Conservation (phyloP, 2,113 vertebrate species). For the western clawed frog (Xenopus tropicalis) region UCB_Xtro_10.0 CM004448.2:125248001-125248500, state of each 20-base stretch:
- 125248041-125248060: too few species aligned
- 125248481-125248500: constrained; percentile 11
- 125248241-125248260: neutral
- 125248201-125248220: too few species aligned
- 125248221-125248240: constrained; percentile 19
- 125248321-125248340: constrained; percentile 17
- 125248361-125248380: constrained; percentile 28
- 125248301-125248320: constrained; percentile 28
- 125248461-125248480: constrained; percentile 22
- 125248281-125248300: constrained; percentile 19
- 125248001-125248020: too few species aligned
- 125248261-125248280: constrained; percentile 14
- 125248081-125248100: too few species aligned
- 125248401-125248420: constrained; percentile 24
- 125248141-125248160: too few species aligned
- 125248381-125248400: constrained; percentile 17
- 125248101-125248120: too few species aligned
- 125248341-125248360: constrained; percentile 28
- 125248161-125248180: too few species aligned
- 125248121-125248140: too few species aligned
- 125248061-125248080: too few species aligned
- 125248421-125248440: constrained; percentile 17
- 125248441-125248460: constrained; percentile 17
- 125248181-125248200: too few species aligned
- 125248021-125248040: too few species aligned